Percentiles rank a stretch among this genome's conserved stretches.
Conservation (phyloP, 1,140 invertebrate species). For the Ceratitis capitata region DNA sequence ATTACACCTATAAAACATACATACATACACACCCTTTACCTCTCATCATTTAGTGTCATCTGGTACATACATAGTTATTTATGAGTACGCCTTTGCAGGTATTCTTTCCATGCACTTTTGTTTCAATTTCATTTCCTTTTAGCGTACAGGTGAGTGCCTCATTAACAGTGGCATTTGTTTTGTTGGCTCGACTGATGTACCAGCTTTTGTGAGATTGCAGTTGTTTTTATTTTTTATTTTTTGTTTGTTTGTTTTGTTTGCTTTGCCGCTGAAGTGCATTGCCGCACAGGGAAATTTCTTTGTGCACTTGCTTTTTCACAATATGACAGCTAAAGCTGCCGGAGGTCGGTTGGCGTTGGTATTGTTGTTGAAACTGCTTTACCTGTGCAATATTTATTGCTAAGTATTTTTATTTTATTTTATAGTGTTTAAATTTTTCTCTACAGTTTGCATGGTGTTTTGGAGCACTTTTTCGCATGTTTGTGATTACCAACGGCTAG, state of each 20-base stretch:
- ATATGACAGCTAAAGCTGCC: too few species aligned
- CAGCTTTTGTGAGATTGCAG: not conserved
- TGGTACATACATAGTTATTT: not conserved
- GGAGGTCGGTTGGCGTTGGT: too few species aligned
- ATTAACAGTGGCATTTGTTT: not conserved
- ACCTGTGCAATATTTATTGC: too few species aligned
- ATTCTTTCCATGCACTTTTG: not conserved
- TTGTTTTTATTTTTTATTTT: not conserved
- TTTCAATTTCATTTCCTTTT: conserved; percentile 7
- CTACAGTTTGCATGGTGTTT: too few species aligned
- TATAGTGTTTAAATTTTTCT: too few species aligned
- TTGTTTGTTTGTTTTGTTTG: not conserved
- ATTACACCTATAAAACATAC: too few species aligned
- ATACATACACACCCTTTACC: not conserved
- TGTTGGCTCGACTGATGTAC: not conserved
- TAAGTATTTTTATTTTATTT: too few species aligned
- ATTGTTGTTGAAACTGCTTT: too few species aligned
- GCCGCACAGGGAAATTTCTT: not conserved
- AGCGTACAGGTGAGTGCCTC: conserved; percentile 7
- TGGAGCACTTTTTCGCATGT: too few species aligned
- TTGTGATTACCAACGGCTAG: too few species aligned
- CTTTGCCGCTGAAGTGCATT: not conserved
- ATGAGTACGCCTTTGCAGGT: not conserved
- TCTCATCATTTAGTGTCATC: too few species aligned
- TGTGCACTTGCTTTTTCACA: not conserved